phyloP scores from a whole-genome alignment of 2,113 vertebrate species.

The Zosterops pallidus region DNA sequence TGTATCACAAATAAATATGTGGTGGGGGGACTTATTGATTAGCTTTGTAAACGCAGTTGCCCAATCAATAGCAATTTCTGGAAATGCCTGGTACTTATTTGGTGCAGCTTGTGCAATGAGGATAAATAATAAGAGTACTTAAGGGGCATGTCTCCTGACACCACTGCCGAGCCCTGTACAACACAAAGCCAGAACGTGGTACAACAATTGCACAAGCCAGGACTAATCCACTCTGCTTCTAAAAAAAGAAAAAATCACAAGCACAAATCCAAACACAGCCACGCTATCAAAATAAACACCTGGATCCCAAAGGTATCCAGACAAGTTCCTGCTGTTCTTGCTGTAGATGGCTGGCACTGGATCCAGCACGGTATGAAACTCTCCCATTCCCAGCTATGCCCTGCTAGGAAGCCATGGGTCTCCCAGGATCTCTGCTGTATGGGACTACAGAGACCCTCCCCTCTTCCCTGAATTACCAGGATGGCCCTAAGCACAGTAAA shows the following conservation, averaged over 20 bases:
- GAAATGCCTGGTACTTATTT: constrained; percentile 78
- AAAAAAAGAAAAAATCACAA: neutral
- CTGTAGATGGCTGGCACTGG: neutral
- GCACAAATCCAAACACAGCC: neutral
- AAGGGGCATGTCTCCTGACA: constrained; percentile 66
- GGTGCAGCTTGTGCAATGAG: constrained; percentile 66
- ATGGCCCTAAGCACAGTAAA: neutral
- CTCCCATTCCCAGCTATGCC: neutral
- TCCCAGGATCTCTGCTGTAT: neutral
- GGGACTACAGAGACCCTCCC: neutral
- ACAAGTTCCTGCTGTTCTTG: neutral
- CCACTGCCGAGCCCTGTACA: constrained; percentile 32
- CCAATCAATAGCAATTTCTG: constrained; percentile 81
- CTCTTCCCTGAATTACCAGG: neutral
- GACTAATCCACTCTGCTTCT: neutral
- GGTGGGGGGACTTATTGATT: constrained; percentile 73
- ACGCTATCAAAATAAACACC: neutral
- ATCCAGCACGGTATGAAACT: neutral
- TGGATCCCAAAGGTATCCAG: neutral
- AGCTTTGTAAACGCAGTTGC: constrained; percentile 73
- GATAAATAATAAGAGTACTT: constrained; percentile 74
- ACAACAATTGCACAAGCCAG: neutral
- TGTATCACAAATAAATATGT: constrained; percentile 74
- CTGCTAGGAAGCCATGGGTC: neutral
- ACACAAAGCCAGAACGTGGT: neutral